Conservation (phyloP, 2,113 vertebrate genomes). For the Ovis canadensis region DNA sequence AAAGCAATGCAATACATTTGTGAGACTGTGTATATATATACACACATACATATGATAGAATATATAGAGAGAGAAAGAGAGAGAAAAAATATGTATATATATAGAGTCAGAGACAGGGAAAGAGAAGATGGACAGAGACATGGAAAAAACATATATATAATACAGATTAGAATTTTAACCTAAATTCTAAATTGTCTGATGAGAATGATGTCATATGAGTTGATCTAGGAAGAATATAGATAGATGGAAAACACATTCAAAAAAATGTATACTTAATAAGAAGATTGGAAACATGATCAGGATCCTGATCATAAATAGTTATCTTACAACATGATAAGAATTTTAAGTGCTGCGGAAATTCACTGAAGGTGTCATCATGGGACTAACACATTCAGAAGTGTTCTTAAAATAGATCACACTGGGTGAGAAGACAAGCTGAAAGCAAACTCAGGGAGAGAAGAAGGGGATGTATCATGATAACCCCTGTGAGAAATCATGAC, state of each 20-base stretch:
- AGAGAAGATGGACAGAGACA: not conserved
- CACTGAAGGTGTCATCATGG: not conserved
- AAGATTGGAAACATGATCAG: not conserved
- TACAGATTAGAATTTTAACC: not conserved
- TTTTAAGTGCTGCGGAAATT: not conserved
- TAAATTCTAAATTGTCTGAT: not conserved
- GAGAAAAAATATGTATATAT: not conserved
- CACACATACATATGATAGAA: not conserved
- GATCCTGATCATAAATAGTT: not conserved
- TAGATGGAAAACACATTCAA: not conserved
- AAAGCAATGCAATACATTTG: not conserved
- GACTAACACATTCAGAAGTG: not conserved
- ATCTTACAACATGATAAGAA: not conserved
- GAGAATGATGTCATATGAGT: not conserved
- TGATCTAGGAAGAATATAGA: not conserved
- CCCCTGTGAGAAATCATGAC: not conserved
- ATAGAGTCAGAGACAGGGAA: not conserved
- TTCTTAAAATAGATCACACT: not conserved
- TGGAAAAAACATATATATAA: not conserved
- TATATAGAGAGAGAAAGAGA: not conserved
- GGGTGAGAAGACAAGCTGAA: not conserved
- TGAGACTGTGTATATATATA: not conserved
- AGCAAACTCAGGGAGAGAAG: not conserved
- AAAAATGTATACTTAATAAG: not conserved
- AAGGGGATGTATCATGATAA: not conserved